Conservation (phyloP, 2,113 vertebrate genomes). For the Phycodurus eques region DNA sequence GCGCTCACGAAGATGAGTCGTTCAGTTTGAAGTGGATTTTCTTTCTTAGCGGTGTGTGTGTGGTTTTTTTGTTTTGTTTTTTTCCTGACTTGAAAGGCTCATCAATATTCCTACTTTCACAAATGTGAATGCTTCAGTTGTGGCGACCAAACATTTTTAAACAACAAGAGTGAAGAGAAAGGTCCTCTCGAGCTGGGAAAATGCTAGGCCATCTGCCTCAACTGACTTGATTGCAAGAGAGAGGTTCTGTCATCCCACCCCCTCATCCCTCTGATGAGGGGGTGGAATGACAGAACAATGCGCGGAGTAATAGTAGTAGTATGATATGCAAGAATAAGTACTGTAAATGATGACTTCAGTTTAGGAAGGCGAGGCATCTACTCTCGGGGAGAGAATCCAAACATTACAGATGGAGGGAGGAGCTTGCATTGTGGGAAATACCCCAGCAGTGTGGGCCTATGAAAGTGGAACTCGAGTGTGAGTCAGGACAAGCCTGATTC, state of each 20-base stretch:
- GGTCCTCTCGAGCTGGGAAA: background rate
- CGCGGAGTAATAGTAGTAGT: background rate
- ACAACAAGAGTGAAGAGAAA: background rate
- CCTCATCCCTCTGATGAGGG: background rate
- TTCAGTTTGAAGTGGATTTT: background rate
- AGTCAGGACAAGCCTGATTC: background rate
- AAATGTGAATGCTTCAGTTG: too few relatives aligned
- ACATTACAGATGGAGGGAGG: background rate
- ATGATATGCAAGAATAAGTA: background rate
- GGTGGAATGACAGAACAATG: background rate
- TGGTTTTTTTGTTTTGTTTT: background rate
- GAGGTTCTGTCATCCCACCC: background rate
- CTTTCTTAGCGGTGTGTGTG: background rate
- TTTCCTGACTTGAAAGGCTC: background rate
- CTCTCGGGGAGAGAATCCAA: background rate
- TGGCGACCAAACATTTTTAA: background rate
- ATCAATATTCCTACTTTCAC: too few relatives aligned
- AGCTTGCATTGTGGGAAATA: background rate
- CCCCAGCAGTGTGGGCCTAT: background rate
- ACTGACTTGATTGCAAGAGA: background rate
- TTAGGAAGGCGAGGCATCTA: too few relatives aligned
- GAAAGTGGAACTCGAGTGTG: background rate
- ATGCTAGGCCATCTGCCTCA: background rate
- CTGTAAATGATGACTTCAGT: background rate
- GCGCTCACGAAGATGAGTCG: background rate